Percentiles rank a stretch among this genome's conserved stretches.
These are phyloP conservation scores for Nycticorax nycticorax DNA, from an alignment of 2,113 vertebrate species.

Conservation along the genomic window DNA sequence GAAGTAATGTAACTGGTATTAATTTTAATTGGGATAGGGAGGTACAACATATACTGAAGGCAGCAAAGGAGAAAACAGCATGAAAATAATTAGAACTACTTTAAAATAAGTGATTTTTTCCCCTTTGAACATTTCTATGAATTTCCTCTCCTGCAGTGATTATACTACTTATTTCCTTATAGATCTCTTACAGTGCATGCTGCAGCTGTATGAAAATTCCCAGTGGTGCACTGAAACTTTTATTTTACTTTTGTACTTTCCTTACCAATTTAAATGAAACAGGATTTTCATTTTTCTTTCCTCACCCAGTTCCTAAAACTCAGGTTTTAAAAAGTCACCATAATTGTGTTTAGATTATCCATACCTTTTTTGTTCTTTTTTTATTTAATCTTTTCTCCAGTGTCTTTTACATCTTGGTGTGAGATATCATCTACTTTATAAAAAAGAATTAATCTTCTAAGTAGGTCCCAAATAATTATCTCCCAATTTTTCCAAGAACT, in stretches of 20 bases:
- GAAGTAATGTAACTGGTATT: background rate
- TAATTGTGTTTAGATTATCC: background rate
- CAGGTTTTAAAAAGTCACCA: background rate
- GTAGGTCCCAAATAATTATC: background rate
- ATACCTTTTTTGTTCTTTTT: background rate
- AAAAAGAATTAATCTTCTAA: background rate
- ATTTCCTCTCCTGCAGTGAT: background rate
- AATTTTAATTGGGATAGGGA: background rate
- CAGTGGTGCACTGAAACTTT: background rate
- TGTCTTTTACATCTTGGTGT: background rate
- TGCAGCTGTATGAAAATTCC: background rate
- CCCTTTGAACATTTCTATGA: background rate
- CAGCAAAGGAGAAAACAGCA: background rate
- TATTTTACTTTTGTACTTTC: background rate
- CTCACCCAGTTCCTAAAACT: background rate
- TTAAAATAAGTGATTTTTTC: background rate
- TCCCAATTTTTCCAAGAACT: background rate
- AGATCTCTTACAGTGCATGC: background rate
- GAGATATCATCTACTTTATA: background rate
- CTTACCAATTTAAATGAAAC: background rate
- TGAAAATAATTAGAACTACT: conserved; percentile 17
- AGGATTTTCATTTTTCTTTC: background rate
- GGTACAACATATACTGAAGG: background rate
- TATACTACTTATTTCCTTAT: background rate
- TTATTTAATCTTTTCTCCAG: background rate